Evolutionary conservation across 2,113 vertebrate genomes (phyloP).

Genomic region (Eupsittula cactorum): DNA sequence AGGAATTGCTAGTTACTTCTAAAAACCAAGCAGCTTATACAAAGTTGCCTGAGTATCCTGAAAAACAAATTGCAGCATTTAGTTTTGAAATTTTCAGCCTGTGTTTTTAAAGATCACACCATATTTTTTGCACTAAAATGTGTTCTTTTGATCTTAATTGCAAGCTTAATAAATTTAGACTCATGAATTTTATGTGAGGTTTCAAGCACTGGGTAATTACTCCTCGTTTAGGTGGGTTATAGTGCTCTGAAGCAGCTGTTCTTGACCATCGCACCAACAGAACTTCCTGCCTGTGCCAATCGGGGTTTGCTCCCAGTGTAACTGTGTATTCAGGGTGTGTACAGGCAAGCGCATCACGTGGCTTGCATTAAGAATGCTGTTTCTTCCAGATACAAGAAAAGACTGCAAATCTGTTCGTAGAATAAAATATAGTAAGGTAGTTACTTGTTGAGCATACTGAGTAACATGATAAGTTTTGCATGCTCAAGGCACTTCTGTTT

Average conservation of each 20-base stretch:
- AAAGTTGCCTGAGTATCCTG: background rate
- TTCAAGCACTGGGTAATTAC: constrained; percentile 28
- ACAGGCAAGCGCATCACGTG: background rate
- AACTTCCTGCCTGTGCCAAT: background rate
- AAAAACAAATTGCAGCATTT: background rate
- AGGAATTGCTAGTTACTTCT: background rate
- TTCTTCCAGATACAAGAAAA: constrained; percentile 19
- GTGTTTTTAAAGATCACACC: constrained; percentile 14
- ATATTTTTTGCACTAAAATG: constrained; percentile 31
- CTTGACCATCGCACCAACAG: background rate
- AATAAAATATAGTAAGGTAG: background rate
- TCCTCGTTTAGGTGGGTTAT: constrained; percentile 13
- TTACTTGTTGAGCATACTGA: constrained; percentile 18
- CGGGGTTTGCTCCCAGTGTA: background rate
- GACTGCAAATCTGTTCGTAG: background rate
- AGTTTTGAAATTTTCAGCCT: background rate
- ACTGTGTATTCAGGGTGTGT: background rate
- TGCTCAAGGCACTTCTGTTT: background rate
- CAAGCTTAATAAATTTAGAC: constrained; percentile 54
- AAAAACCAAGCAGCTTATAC: background rate
- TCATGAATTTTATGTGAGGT: constrained; percentile 51
- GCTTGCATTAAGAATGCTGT: background rate
- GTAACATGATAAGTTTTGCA: background rate
- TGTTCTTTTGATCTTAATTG: constrained; percentile 53
- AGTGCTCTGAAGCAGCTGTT: background rate